Evolutionary conservation across 2,888 invertebrate species (phyloP).

Genomic region (Achlya flavicornis): DNA sequence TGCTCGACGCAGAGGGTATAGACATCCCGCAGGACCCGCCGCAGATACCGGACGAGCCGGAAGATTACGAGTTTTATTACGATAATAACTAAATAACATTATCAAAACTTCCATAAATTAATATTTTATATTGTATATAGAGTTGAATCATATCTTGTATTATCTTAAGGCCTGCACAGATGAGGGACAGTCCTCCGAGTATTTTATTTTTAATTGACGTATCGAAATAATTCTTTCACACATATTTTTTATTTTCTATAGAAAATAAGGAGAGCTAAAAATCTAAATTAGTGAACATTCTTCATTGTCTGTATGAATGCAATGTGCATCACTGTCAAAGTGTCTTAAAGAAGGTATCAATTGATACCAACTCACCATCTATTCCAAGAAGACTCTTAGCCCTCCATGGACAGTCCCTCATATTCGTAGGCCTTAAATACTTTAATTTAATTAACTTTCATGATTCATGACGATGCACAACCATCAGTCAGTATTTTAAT

Average conservation of each 20-base stretch:
- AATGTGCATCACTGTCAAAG: too few species aligned
- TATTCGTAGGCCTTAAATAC: neutral
- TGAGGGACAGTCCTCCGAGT: too few species aligned
- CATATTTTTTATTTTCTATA: too few species aligned
- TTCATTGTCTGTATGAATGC: too few species aligned
- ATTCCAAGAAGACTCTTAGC: too few species aligned
- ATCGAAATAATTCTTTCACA: too few species aligned
- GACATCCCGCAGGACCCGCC: slow-evolving; percentile 97
- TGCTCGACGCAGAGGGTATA: slow-evolving; percentile 97
- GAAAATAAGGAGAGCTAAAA: too few species aligned
- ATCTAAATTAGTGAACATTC: too few species aligned
- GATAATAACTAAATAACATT: slow-evolving; percentile 84
- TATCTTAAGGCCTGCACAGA: neutral
- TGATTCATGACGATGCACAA: slow-evolving; percentile 3
- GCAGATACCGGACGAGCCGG: slow-evolving; percentile 94
- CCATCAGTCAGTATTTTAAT: slow-evolving; percentile 11
- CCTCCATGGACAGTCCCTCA: too few species aligned
- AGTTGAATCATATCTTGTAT: slow-evolving; percentile 5
- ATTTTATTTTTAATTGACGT: too few species aligned
- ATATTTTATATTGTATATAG: slow-evolving; percentile 10
- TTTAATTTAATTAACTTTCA: neutral
- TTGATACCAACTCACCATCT: too few species aligned
- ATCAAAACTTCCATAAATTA: slow-evolving; percentile 17
- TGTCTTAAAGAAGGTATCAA: too few species aligned
- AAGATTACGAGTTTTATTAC: slow-evolving; percentile 95